phyloP scores from a whole-genome alignment of 2,797 vertebrate genomes.

The Sciaenops ocellatus region DNA sequence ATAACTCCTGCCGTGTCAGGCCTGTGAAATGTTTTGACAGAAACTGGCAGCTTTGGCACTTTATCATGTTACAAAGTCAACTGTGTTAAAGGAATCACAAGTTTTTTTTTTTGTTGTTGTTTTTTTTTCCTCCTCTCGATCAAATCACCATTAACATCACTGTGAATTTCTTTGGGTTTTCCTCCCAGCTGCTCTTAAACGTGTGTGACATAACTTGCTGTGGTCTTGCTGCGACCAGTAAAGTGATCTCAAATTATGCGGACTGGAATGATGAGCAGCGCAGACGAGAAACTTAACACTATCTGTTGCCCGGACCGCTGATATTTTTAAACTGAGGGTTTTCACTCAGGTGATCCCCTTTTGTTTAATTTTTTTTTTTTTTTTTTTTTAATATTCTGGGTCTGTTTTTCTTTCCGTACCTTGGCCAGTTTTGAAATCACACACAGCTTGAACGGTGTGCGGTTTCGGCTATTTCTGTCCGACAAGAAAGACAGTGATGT shows the following conservation, averaged over 20 bases:
- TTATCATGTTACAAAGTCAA: conserved; percentile 75
- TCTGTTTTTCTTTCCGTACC: conserved; percentile 54
- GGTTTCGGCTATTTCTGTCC: conserved; percentile 42
- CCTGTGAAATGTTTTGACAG: conserved; percentile 73
- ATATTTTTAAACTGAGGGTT: conserved; percentile 30
- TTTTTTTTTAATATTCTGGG: conserved; percentile 21
- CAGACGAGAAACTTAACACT: conserved; percentile 31
- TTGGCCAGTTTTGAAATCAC: conserved; percentile 55
- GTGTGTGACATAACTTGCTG: conserved; percentile 51
- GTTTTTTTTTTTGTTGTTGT: background rate
- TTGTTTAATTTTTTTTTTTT: conserved; percentile 21
- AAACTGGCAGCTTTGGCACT: conserved; percentile 67
- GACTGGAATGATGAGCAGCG: conserved; percentile 28
- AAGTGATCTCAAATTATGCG: conserved; percentile 43
- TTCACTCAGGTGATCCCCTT: conserved; percentile 27
- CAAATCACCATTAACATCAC: conserved; percentile 60
- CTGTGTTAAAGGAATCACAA: conserved; percentile 57
- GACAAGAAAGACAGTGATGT: conserved; percentile 27
- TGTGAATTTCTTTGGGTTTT: conserved; percentile 42
- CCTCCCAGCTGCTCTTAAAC: conserved; percentile 45
- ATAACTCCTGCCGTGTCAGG: conserved; percentile 61
- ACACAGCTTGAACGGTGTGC: conserved; percentile 42
- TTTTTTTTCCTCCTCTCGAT: conserved; percentile 27
- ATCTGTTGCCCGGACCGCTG: conserved; percentile 34
- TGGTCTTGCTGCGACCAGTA: conserved; percentile 15